These are phyloP conservation scores for Phasia obesa DNA, from an alignment of 2,888 invertebrate species.

Conservation along the genomic window DNA sequence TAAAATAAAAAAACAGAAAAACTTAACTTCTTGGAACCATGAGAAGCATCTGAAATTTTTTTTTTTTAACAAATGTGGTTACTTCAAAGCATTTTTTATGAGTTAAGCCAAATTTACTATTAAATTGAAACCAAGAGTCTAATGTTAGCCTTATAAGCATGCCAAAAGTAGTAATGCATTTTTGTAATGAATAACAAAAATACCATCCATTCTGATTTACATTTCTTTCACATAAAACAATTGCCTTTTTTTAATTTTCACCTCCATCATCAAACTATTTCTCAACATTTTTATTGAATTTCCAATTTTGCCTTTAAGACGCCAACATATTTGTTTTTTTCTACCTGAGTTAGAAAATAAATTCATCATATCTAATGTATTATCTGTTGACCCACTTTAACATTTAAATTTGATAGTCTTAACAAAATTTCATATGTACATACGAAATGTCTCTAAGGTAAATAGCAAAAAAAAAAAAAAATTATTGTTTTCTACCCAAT, in stretches of 20 bases:
- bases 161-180: neutral
- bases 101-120: no score
- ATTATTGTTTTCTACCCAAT: constrained; percentile 29
- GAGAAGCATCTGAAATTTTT: no score
- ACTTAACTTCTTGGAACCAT: no score
- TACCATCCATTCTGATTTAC: neutral
- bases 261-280: constrained; percentile 7
- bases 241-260: neutral
- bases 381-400: constrained; percentile 67
- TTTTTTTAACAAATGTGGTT: no score
- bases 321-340: constrained; percentile 43
- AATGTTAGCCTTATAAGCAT: no score
- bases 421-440: constrained; percentile 51
- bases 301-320: constrained; percentile 44
- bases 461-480: constrained; percentile 53
- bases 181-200: neutral
- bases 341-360: constrained; percentile 24
- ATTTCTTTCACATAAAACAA: neutral
- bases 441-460: constrained; percentile 59
- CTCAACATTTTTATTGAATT: constrained; percentile 10
- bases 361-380: constrained; percentile 60
- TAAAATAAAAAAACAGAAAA: neutral
- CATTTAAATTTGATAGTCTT: constrained; percentile 47
- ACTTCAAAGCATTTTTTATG: no score
- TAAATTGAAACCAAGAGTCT: no score